phyloP scores from a whole-genome alignment of 2,113 vertebrate species.

The Thomomys bottae region DNA sequence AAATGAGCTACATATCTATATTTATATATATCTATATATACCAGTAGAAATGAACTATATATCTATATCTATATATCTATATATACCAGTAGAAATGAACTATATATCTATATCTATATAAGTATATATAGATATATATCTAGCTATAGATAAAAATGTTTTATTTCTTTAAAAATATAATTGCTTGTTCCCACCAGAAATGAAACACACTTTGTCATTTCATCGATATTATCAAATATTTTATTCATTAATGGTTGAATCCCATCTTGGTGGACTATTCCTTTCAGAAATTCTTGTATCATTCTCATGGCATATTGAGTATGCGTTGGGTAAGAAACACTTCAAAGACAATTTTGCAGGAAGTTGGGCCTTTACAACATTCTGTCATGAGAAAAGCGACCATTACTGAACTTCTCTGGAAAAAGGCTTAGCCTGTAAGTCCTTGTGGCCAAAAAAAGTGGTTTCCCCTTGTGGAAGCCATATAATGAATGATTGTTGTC shows the following conservation, averaged over 20 bases:
- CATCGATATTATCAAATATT: neutral
- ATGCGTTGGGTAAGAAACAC: neutral
- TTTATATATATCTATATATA: no score
- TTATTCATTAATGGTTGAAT: neutral
- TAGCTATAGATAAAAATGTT: neutral
- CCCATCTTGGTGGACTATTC: neutral
- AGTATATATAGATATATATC: no score
- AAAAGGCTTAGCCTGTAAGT: neutral
- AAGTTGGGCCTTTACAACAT: neutral
- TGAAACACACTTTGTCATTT: neutral
- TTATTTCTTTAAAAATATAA: neutral
- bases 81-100: no score
- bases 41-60: no score
- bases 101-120: no score
- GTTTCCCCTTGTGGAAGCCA: no score
- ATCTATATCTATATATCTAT: no score
- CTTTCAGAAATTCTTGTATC: neutral
- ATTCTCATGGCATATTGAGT: neutral
- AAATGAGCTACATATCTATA: neutral
- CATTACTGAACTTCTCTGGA: neutral
- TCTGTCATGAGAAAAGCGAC: rapidly evolving
- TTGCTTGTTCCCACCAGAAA: neutral
- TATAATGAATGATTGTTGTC: no score
- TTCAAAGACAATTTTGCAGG: neutral
- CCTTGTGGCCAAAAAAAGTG: rapidly evolving